These are phyloP conservation scores for Caenorhabditis angaria DNA, from an alignment of 2,888 invertebrate species.

Conservation along the genomic window DNA sequence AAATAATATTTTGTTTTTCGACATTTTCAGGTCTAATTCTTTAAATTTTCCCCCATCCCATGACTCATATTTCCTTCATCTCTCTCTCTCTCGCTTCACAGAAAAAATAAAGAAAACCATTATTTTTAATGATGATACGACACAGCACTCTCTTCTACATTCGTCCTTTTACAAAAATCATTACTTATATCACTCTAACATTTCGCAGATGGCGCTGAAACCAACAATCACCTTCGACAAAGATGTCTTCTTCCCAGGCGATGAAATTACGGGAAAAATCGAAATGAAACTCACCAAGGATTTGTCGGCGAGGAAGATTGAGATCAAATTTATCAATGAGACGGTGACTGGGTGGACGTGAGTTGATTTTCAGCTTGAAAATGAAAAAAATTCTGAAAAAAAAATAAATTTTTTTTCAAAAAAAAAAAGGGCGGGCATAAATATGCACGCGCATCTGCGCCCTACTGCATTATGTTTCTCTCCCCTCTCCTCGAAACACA, in stretches of 20 bases:
- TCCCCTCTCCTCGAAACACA: no score
- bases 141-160: not conserved
- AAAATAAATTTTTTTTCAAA: not conserved
- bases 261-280: conserved; percentile 25
- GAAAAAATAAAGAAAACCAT: conserved; percentile 10
- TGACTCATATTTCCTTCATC: not conserved
- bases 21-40: not conserved
- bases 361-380: conserved; percentile 8
- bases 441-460: no score
- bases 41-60: not conserved
- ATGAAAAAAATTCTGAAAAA: not conserved
- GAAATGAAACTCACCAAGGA: conserved; percentile 14
- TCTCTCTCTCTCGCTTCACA: not conserved
- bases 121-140: conserved; percentile 14
- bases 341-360: not conserved
- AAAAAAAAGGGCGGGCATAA: no score
- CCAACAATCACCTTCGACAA: conserved; percentile 26
- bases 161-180: conserved; percentile 10
- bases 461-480: no score
- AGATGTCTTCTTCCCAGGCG: conserved; percentile 16
- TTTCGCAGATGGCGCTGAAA: not conserved
- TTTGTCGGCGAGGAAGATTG: conserved; percentile 16
- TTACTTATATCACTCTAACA: conserved; percentile 8
- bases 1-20: conserved; percentile 3
- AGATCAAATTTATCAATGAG: conserved; percentile 25